Evolutionary conservation across 1,140 invertebrate species (phyloP).

Genomic region (Fopius arisanus): DNA sequence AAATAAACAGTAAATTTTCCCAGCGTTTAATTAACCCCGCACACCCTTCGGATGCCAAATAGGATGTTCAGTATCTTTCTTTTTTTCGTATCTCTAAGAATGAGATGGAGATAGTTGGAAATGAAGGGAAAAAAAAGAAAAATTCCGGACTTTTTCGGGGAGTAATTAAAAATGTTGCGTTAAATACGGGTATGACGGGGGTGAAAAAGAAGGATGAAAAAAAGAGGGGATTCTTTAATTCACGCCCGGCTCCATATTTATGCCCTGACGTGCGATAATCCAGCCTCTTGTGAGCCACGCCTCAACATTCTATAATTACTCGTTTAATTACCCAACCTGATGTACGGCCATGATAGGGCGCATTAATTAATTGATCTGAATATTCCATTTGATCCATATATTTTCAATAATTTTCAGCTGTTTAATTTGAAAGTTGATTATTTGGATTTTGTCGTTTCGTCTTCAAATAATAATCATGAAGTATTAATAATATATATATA

Average conservation of each 20-base stretch:
- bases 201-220: background rate
- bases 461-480: background rate
- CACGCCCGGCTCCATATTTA: constrained; percentile 41
- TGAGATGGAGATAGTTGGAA: background rate
- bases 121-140: constrained; percentile 40
- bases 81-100: background rate
- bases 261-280: constrained; percentile 38
- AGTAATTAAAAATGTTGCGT: constrained; percentile 57
- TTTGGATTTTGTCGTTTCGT: background rate
- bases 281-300: constrained; percentile 44
- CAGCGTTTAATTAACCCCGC: constrained; percentile 17
- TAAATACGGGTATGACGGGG: constrained; percentile 34
- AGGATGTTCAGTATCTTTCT: background rate
- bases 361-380: constrained; percentile 49
- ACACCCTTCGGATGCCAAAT: constrained; percentile 24
- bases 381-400: background rate
- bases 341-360: constrained; percentile 43
- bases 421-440: background rate
- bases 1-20: constrained; percentile 14
- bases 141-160: constrained; percentile 53
- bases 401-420: background rate
- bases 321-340: constrained; percentile 54
- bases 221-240: constrained; percentile 46
- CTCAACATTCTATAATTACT: constrained; percentile 56
- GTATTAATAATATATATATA: too few relatives aligned